Percentiles rank a stretch among this genome's conserved stretches.
phyloP scores from a whole-genome alignment of 2,113 vertebrate genomes.

The Megalops atlanticus region DNA sequence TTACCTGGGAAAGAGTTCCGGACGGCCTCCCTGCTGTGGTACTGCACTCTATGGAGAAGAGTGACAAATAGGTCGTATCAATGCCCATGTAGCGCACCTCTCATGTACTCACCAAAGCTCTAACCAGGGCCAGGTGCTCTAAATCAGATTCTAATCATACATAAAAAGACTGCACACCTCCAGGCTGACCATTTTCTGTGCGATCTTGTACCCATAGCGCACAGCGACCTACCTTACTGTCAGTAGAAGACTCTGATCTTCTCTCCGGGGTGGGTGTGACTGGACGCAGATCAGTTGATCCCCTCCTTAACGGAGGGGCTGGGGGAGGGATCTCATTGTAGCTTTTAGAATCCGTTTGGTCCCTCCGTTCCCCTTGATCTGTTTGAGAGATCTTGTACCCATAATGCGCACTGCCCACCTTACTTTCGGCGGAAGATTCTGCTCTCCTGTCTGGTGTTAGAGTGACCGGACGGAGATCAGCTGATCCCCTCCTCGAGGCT shows the following conservation, averaged over 20 bases:
- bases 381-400: not conserved
- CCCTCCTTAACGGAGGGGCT: constrained; percentile 53
- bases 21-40: constrained; percentile 53
- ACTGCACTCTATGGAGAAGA: constrained; percentile 49
- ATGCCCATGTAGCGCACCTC: not conserved
- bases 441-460: constrained; percentile 58
- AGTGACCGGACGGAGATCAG: constrained; percentile 57
- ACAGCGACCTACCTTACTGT: constrained; percentile 51
- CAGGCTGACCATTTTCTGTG: not conserved
- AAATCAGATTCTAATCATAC: not conserved
- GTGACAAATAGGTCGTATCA: not conserved
- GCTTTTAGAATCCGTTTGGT: constrained; percentile 54
- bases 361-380: constrained; percentile 31
- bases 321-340: constrained; percentile 59
- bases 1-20: constrained; percentile 73
- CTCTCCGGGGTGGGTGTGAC: constrained; percentile 59
- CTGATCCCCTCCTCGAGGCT: constrained; percentile 55
- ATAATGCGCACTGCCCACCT: constrained; percentile 3
- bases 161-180: not conserved
- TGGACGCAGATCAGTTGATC: constrained; percentile 56
- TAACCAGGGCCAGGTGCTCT: no score
- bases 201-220: constrained; percentile 17
- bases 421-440: constrained; percentile 35
- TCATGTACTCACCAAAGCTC: not conserved
- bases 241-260: constrained; percentile 50